Evolutionary conservation across 2,888 invertebrate species (phyloP).

Genomic region (Neoscelio sp.): DNA sequence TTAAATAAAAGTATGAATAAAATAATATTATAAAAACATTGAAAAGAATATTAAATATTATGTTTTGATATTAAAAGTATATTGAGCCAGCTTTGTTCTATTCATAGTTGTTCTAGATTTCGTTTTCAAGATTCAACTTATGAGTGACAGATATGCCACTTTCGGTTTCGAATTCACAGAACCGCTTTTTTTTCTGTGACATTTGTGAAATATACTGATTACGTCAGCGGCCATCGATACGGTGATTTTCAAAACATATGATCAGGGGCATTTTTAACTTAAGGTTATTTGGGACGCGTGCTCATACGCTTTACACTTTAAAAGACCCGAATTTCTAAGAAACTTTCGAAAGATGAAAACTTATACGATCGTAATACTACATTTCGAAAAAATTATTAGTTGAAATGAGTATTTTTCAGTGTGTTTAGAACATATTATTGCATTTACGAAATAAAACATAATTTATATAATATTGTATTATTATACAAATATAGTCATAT

Average conservation of each 20-base stretch:
- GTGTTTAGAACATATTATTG: no score
- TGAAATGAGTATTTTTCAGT: no score
- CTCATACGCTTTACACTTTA: not conserved
- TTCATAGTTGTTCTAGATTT: not conserved
- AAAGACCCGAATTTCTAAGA: not conserved
- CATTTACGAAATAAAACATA: no score
- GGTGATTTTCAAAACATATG: conserved; percentile 24
- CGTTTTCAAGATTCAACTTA: not conserved
- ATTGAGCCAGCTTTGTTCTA: not conserved
- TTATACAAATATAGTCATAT: no score
- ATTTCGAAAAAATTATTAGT: not conserved
- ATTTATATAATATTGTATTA: no score
- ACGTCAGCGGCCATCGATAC: conserved; percentile 36
- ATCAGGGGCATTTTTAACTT: conserved; percentile 17
- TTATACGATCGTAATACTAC: not conserved
- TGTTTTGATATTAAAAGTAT: not conserved
- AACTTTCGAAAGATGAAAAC: conserved; percentile 10
- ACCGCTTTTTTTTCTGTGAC: conserved; percentile 7
- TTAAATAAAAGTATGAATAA: no score
- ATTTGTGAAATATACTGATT: conserved; percentile 25
- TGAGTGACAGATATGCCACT: not conserved
- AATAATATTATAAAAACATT: not conserved
- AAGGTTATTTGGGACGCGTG: conserved; percentile 24
- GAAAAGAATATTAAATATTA: not conserved
- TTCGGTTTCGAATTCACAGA: not conserved